Percentiles rank a stretch among this genome's conserved stretches.
phyloP scores from a whole-genome alignment of 1,140 invertebrate species.

The Ooceraea biroi region DNA sequence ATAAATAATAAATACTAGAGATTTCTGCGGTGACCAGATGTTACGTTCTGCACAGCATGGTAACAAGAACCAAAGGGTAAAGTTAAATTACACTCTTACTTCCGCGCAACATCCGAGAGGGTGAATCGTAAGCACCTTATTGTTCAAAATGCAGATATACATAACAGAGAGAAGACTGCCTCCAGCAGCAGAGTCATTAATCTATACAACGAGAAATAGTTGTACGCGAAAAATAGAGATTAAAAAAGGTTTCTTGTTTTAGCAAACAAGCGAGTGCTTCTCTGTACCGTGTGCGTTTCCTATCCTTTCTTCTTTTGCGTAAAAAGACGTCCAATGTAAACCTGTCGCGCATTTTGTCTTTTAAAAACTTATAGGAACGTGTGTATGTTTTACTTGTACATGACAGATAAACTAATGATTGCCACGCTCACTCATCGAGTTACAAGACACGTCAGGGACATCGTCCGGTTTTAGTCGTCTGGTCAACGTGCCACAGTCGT shows the following conservation, averaged over 20 bases:
- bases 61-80: slow-evolving; percentile 61
- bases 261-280: too few species aligned
- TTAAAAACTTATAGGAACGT: slow-evolving; percentile 62
- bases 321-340: slow-evolving; percentile 24
- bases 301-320: too few species aligned
- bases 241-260: slow-evolving; percentile 24
- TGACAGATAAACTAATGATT: slow-evolving; percentile 74
- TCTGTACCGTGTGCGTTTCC: too few species aligned
- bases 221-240: slow-evolving; percentile 20
- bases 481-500: slow-evolving; percentile 76
- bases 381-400: slow-evolving; percentile 58
- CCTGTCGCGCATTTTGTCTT: slow-evolving; percentile 21
- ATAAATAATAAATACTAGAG: slow-evolving; percentile 84
- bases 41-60: slow-evolving; percentile 46
- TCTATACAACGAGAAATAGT: slow-evolving; percentile 54
- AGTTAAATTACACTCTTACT: slow-evolving; percentile 45
- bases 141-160: slow-evolving; percentile 34
- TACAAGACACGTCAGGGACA: slow-evolving; percentile 79
- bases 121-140: slow-evolving; percentile 31
- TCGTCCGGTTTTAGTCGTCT: slow-evolving; percentile 77
- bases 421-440: slow-evolving; percentile 77
- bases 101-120: slow-evolving; percentile 15
- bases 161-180: slow-evolving; percentile 38
- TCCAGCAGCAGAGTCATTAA: slow-evolving; percentile 54
- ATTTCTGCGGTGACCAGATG: slow-evolving; percentile 72